Evolutionary conservation across 1,140 invertebrate genomes (phyloP).

Genomic region (Drosophila orena): DNA sequence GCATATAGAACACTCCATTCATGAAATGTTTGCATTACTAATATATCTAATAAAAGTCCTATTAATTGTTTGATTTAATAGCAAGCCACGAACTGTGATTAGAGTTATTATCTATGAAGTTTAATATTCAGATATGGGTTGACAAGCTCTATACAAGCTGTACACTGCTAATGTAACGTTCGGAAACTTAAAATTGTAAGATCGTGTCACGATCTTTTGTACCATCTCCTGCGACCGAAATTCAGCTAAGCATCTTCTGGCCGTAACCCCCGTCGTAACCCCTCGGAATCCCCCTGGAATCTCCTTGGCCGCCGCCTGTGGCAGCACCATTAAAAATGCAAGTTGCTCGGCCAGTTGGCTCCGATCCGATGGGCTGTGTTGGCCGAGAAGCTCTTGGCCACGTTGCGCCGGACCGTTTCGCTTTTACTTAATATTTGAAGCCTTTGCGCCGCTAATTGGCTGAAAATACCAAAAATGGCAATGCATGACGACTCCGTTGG

Average conservation of each 20-base stretch:
- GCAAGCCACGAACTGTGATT: no score
- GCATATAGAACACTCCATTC: slow-evolving; percentile 14
- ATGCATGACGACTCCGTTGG: slow-evolving; percentile 64
- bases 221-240: slow-evolving; percentile 15
- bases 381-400: slow-evolving; percentile 62
- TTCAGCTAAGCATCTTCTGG: slow-evolving; percentile 57
- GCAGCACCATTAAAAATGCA: slow-evolving; percentile 77
- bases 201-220: slow-evolving; percentile 3
- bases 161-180: no score
- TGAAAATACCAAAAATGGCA: slow-evolving; percentile 84
- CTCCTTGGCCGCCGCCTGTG: slow-evolving; percentile 28
- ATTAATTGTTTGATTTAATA: background rate
- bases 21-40: background rate
- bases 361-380: slow-evolving; percentile 42
- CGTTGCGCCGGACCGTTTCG: slow-evolving; percentile 73
- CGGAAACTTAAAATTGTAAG: background rate
- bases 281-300: background rate
- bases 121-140: background rate
- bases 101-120: no score
- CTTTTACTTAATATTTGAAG: slow-evolving; percentile 82
- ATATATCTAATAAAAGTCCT: no score
- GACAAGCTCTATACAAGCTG: no score
- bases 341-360: slow-evolving; percentile 70
- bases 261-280: background rate
- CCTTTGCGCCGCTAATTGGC: slow-evolving; percentile 83